phyloP scores from a whole-genome alignment of 2,888 invertebrate species.

The Hetaerina titia region DNA sequence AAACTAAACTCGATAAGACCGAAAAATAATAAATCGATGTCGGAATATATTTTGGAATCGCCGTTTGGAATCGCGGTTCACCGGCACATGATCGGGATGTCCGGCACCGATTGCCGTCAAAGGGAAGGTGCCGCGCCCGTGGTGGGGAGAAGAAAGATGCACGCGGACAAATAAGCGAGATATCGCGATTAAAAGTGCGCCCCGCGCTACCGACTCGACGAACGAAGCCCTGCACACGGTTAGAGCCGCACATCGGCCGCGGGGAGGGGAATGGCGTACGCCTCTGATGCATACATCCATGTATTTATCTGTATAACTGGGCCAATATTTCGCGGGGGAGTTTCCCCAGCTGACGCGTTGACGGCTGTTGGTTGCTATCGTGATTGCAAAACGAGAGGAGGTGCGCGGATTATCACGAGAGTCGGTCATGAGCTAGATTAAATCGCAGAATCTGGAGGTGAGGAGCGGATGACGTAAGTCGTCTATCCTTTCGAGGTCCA shows the following conservation, averaged over 20 bases:
- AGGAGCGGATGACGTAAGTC: background rate
- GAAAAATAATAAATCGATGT: too few relatives aligned
- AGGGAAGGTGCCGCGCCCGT: too few relatives aligned
- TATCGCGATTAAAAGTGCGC: too few relatives aligned
- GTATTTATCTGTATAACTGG: background rate
- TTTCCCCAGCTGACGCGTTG: background rate
- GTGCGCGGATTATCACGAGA: background rate
- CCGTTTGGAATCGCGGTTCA: too few relatives aligned
- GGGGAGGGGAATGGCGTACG: too few relatives aligned
- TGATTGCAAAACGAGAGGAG: constrained; percentile 11
- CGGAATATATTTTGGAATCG: too few relatives aligned
- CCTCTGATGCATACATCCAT: background rate
- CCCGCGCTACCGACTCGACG: background rate
- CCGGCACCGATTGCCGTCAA: too few relatives aligned
- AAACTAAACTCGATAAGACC: too few relatives aligned
- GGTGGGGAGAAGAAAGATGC: too few relatives aligned
- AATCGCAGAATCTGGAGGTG: background rate
- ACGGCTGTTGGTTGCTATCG: background rate
- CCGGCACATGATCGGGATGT: too few relatives aligned
- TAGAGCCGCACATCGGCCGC: too few relatives aligned
- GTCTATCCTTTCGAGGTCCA: background rate
- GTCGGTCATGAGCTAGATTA: background rate
- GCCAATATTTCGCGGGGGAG: background rate
- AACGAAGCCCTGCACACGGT: background rate
- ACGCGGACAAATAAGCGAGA: too few relatives aligned